These are phyloP conservation scores for Maniola jurtina DNA, from an alignment of 1,140 invertebrate genomes.

Conservation along the genomic window DNA sequence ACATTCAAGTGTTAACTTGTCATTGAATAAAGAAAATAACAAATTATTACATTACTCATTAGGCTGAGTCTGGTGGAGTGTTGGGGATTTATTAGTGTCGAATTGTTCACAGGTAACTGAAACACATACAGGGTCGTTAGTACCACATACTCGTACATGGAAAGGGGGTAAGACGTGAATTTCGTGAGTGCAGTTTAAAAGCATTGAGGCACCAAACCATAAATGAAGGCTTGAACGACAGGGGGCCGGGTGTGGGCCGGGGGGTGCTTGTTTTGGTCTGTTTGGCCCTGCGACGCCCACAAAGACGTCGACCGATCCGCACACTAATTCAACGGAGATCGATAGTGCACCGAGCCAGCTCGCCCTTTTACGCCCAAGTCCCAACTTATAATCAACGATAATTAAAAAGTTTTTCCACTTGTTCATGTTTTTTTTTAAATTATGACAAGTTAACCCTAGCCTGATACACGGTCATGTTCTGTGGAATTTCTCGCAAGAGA, in stretches of 20 bases:
- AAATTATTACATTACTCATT: too few relatives aligned
- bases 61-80: too few relatives aligned
- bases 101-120: not conserved
- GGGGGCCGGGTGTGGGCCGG: conserved; percentile 42
- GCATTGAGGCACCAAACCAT: conserved; percentile 60
- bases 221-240: conserved; percentile 66
- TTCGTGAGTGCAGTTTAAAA: conserved; percentile 49
- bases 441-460: too few relatives aligned
- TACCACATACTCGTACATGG: not conserved
- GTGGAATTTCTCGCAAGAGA: too few relatives aligned
- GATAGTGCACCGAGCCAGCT: conserved; percentile 70
- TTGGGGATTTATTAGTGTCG: not conserved
- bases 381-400: conserved; percentile 57
- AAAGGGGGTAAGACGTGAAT: conserved; percentile 37
- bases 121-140: not conserved
- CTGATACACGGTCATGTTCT: too few relatives aligned
- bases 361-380: conserved; percentile 69
- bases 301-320: conserved; percentile 75
- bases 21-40: too few relatives aligned
- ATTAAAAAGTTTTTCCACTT: conserved; percentile 59
- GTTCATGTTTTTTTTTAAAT: not conserved
- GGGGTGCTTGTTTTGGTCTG: conserved; percentile 73
- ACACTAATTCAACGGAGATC: conserved; percentile 77
- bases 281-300: conserved; percentile 70
- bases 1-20: too few relatives aligned